phyloP scores from a whole-genome alignment of 2,113 vertebrate species.

The Ciconia maguari region DNA sequence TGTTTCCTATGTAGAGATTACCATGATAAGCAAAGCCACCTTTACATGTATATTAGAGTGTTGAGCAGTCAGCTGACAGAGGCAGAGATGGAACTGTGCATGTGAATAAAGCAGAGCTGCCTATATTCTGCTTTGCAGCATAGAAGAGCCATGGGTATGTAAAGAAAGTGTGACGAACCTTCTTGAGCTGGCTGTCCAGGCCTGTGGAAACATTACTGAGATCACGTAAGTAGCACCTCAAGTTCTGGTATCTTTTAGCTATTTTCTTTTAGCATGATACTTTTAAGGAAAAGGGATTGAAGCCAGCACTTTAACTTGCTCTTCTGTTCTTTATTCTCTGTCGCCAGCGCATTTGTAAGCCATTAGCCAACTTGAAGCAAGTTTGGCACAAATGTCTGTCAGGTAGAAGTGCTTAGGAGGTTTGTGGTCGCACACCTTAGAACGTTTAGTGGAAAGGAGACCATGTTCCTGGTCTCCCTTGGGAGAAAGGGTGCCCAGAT shows the following conservation, averaged over 20 bases:
- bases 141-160: constrained; percentile 76
- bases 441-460: neutral
- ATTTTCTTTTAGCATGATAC: neutral
- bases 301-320: neutral
- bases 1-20: neutral
- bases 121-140: constrained; percentile 61
- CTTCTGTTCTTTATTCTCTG: neutral
- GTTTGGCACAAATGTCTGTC: neutral
- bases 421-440: neutral
- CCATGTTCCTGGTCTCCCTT: neutral
- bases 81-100: neutral
- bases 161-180: constrained; percentile 31
- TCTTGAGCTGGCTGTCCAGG: constrained; percentile 45
- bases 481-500: neutral
- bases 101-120: neutral
- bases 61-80: neutral
- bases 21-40: neutral
- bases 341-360: neutral
- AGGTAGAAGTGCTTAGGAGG: neutral
- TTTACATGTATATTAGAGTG: accelerated
- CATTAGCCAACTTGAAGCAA: neutral
- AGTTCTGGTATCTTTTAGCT: neutral
- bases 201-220: constrained; percentile 45
- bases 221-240: constrained; percentile 69
- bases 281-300: neutral